Conservation (phyloP, 2,797 vertebrate genomes). For the Octomys mimax region DNA sequence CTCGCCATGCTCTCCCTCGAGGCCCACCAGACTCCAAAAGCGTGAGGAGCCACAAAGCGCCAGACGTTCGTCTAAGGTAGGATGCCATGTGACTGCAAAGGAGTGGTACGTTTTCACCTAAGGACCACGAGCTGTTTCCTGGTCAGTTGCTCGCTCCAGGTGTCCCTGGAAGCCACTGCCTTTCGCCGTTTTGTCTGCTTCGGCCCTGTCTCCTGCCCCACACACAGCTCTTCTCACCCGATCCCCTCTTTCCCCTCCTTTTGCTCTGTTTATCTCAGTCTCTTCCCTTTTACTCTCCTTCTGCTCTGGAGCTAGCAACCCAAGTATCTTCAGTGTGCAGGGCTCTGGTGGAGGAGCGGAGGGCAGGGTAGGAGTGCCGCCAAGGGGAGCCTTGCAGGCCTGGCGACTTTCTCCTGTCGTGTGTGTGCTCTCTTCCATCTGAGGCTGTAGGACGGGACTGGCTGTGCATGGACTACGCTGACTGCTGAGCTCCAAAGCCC, state of each 20-base stretch:
- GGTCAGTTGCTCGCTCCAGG: neutral
- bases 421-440: neutral
- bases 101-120: neutral
- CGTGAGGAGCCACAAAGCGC: rapidly evolving
- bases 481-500: neutral
- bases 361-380: neutral
- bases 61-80: neutral
- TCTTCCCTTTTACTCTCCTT: neutral
- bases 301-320: neutral
- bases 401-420: neutral
- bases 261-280: neutral
- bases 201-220: neutral
- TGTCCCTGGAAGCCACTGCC: neutral
- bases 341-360: neutral
- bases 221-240: neutral
- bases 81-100: neutral
- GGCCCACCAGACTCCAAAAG: neutral
- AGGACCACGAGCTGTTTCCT: neutral
- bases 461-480: neutral
- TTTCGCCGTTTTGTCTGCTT: neutral
- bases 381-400: neutral
- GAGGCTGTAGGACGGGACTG: neutral
- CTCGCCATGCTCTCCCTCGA: neutral
- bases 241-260: neutral
- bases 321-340: neutral